Evolutionary conservation across 2,888 invertebrate genomes (phyloP).

Genomic region (Prostheceraeus crozeri): DNA sequence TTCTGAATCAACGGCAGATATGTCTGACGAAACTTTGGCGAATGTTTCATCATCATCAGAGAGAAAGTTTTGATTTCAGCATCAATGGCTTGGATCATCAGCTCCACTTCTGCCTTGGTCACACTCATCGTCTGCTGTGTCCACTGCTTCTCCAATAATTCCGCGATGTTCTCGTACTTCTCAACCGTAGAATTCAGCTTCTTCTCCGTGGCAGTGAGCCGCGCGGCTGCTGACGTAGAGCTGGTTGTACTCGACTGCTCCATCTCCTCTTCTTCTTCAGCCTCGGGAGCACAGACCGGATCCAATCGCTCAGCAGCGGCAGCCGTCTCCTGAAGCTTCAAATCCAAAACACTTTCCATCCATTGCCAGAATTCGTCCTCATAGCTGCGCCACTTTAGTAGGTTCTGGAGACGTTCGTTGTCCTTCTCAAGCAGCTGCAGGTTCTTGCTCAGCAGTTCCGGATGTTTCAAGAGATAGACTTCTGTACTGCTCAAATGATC

Average conservation of each 20-base stretch:
- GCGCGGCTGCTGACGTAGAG: background rate
- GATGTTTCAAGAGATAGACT: conserved; percentile 20
- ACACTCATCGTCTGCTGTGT: conserved; percentile 9
- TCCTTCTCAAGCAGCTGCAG: conserved; percentile 48
- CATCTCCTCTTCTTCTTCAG: no score
- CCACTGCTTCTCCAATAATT: conserved; percentile 27
- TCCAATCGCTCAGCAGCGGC: conserved; percentile 5
- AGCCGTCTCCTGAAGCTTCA: conserved; percentile 28
- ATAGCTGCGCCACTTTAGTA: conserved; percentile 49
- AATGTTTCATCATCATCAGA: background rate
- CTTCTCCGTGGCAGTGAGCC: conserved; percentile 23
- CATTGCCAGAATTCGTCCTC: conserved; percentile 54
- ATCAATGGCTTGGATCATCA: conserved; percentile 18
- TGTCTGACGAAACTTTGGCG: background rate
- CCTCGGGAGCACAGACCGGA: background rate
- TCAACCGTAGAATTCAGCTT: background rate
- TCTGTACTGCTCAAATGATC: background rate
- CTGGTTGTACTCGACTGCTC: no score
- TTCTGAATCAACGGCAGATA: no score
- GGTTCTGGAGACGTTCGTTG: conserved; percentile 47
- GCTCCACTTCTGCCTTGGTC: conserved; percentile 11
- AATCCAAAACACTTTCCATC: conserved; percentile 45
- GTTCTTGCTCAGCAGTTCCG: conserved; percentile 39
- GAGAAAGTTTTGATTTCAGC: conserved; percentile 2
- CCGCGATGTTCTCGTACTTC: conserved; percentile 29